These are phyloP conservation scores for Drosophila repletoides DNA, from an alignment of 1,140 invertebrate genomes.

Conservation along the genomic window DNA sequence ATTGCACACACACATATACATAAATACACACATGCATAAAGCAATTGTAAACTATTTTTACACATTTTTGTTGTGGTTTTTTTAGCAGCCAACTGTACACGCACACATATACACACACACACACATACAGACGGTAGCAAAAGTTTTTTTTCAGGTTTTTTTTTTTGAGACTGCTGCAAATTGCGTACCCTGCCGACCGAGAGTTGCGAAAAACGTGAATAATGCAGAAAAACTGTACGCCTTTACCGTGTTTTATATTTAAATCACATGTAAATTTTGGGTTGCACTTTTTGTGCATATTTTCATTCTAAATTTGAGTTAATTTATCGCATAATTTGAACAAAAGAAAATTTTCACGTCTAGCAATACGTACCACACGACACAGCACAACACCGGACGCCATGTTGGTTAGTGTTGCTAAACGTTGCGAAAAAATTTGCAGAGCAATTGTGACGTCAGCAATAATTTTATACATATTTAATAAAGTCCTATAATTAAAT, in stretches of 20 bases:
- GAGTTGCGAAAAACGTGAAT: constrained; percentile 39
- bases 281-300: constrained; percentile 47
- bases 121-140: constrained; percentile 43
- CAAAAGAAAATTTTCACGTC: constrained; percentile 65
- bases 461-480: background rate
- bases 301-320: constrained; percentile 54
- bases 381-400: constrained; percentile 70
- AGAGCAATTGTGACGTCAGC: constrained; percentile 17
- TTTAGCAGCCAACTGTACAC: constrained; percentile 67
- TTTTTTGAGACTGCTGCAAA: constrained; percentile 62
- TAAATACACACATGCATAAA: constrained; percentile 12
- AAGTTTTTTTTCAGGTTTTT: constrained; percentile 50
- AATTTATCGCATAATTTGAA: constrained; percentile 58
- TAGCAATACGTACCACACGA: constrained; percentile 73
- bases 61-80: constrained; percentile 68
- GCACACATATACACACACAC: constrained; percentile 22
- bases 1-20: constrained; percentile 34
- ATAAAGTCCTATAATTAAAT: background rate
- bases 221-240: constrained; percentile 25
- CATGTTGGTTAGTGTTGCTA: constrained; percentile 48
- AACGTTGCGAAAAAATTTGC: constrained; percentile 7
- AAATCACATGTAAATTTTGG: constrained; percentile 23
- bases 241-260: constrained; percentile 20
- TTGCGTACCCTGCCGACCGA: constrained; percentile 53
- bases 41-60: constrained; percentile 74